Percentiles rank a stretch among this genome's conserved stretches.
phyloP scores from a whole-genome alignment of 2,888 invertebrate species.

The Mechanitis messenoides region DNA sequence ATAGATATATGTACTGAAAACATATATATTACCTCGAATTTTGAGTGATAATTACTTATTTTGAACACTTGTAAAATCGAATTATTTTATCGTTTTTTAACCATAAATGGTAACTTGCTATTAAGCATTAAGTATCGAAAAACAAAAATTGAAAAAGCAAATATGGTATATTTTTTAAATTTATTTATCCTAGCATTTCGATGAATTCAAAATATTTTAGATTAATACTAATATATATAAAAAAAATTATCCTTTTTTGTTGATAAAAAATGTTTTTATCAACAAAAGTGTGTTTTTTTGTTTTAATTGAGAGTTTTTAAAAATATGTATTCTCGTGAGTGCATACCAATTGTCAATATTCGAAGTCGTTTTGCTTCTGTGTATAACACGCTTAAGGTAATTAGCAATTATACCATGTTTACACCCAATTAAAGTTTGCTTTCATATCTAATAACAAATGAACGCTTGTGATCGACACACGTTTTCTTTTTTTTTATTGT shows the following conservation, averaged over 20 bases:
- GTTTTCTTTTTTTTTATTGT: constrained; percentile 37
- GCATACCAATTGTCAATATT: constrained; percentile 38
- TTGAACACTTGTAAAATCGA: too few species aligned
- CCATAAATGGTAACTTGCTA: too few species aligned
- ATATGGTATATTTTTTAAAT: neutral
- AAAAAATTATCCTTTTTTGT: too few species aligned
- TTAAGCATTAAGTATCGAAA: too few species aligned
- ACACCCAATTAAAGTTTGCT: constrained; percentile 44
- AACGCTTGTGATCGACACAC: constrained; percentile 32
- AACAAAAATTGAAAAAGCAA: neutral
- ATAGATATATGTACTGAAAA: neutral
- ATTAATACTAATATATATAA: too few species aligned
- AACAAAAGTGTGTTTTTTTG: too few species aligned
- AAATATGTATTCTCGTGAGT: constrained; percentile 10
- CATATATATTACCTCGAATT: neutral
- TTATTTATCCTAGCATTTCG: neutral
- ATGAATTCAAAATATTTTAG: too few species aligned
- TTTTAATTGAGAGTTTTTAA: too few species aligned
- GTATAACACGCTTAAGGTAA: constrained; percentile 25
- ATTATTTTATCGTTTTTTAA: too few species aligned
- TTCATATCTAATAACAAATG: constrained; percentile 35
- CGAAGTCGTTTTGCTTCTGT: constrained; percentile 43
- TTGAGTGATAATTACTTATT: too few species aligned
- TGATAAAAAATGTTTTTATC: too few species aligned
- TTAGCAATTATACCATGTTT: constrained; percentile 28